Evolutionary conservation across 2,113 vertebrate genomes (phyloP), one percentile per base, ranked within the genome.

Genomic region (Anhinga rufa): DNA sequence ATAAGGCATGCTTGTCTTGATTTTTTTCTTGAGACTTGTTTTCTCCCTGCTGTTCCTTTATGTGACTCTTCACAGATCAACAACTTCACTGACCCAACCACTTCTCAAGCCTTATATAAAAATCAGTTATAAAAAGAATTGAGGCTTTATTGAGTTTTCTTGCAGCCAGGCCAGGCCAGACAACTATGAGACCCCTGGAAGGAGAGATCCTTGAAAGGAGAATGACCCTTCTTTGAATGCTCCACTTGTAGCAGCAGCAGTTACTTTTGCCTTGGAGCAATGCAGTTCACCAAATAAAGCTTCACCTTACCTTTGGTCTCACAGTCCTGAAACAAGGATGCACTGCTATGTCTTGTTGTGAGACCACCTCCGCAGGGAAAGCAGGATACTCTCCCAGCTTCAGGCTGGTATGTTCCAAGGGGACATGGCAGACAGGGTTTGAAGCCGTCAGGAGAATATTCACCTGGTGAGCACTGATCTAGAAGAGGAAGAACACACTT

Each of bases 311-410:
- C 99, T 99, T 98, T 99, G 62, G 99, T 99, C 97, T 99, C 99
- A 74, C 99, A 99, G 96, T 99, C 98, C 97, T 99, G 99, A 82
- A 99, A 99, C 40, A 98, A 97, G 49, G 98, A 96, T 15, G 99
- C 98, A 52, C 98, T 96, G 1, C 70, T 97, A 31, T 98, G 97
- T 90, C 98, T 99, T 51, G 99, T 99, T 32, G 98, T 97, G 21
- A 99, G 98, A 82, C 98, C 98, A 62, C 99, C 99, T 86, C 99
- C 99, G 8, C 99, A 99, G 18, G 97, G 78, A 92, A 99, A 98
- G 94, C 99, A 99, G 96, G 98, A 98, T 9, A 99, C 99, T 34
- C 99, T 98, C 22, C 99, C 99, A 18, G 97, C 95, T 60, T 99
- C 99, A 3, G 99, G 98, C 97, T 99, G 99, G 94, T 99, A 99